Percentiles rank a stretch among this genome's conserved stretches.
These are phyloP conservation scores for Colistium nudipinnis DNA, from an alignment of 2,113 vertebrate genomes.

Conservation along the genomic window DNA sequence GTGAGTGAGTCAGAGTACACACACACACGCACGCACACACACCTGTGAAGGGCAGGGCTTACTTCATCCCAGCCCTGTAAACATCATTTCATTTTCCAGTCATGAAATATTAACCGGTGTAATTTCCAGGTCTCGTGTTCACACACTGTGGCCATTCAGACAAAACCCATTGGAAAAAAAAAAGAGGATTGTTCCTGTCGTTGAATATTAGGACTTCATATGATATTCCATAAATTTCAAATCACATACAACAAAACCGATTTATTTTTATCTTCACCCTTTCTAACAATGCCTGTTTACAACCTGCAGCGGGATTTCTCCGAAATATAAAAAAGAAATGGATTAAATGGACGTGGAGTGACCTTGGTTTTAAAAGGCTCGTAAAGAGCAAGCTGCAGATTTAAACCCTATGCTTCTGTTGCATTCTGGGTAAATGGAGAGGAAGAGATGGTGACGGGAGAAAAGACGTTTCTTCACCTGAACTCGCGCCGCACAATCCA, in stretches of 20 bases:
- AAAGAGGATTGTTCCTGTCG: neutral
- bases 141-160: constrained; percentile 15
- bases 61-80: constrained; percentile 48
- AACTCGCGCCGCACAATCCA: too few relatives aligned
- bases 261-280: neutral
- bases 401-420: too few relatives aligned
- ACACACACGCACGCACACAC: neutral
- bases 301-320: neutral
- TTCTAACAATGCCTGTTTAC: too few relatives aligned
- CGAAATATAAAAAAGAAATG: too few relatives aligned
- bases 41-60: constrained; percentile 43
- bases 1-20: constrained; percentile 19
- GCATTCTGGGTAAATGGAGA: too few relatives aligned
- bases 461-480: too few relatives aligned
- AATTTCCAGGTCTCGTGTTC: constrained; percentile 25
- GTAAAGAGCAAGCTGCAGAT: constrained; percentile 53
- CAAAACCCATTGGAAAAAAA: constrained; percentile 4
- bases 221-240: constrained; percentile 39
- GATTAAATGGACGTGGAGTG: constrained; percentile 3
- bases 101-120: constrained; percentile 65
- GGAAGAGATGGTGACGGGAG: neutral
- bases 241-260: neutral
- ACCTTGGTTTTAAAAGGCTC: constrained; percentile 38
- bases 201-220: constrained; percentile 14
- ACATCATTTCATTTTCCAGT: constrained; percentile 55